Base-by-base conservation (phyloP, 2,888 invertebrate species). In the Mythimna albipuncta region DNA sequence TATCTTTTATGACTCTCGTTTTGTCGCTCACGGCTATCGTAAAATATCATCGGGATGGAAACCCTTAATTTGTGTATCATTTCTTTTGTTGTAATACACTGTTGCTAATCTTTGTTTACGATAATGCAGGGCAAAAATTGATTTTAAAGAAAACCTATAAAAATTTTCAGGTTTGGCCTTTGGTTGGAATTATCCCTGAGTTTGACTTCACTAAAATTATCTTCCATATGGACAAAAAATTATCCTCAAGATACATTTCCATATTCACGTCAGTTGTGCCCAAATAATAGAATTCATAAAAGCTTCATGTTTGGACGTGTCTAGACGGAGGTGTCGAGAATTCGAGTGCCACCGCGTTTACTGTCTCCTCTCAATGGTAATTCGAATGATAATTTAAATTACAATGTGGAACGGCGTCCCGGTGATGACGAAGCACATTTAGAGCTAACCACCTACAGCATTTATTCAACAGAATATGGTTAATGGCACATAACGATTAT, bases 11-110 rank as follows among this genome's bases (percentile, higher is more conserved):
- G 92, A 89, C 89, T 89, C 90, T 88, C 89, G 92, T 90, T 92
- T 93, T 94, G 95, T 95, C 95, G 93, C 94, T 94, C 90, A 92
- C 91, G 91, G 93, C 91, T 93, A 93, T 94, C 94, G 92, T 95
- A 94, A 95, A 95, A 94, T 91, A 93, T 91, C 90, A 94, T 93
- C 92, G 93, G 91, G 89, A 94, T 92, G 93, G 91, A 92, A 94
- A 95, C 94, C 93, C 92, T 95, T 94, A 95, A 95, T 95, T 95
- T 94, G 93, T 93, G 92, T 93, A 94, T 94, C 93, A 94, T 93
- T 91, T 90, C 91, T 93, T 94, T 93, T 94, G 93, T 93, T 91
- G 88, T 79, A 74, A 84, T 87, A 94, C 94, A 93, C 87, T 91
- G 94, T 95, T 92, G 91, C 89, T 93, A 93, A 94, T 92, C 89